A percentile compares a stretch with the other conserved stretches of the same genome.
Evolutionary conservation across 2,797 vertebrate genomes (phyloP).

Genomic region (Octomys mimax): DNA sequence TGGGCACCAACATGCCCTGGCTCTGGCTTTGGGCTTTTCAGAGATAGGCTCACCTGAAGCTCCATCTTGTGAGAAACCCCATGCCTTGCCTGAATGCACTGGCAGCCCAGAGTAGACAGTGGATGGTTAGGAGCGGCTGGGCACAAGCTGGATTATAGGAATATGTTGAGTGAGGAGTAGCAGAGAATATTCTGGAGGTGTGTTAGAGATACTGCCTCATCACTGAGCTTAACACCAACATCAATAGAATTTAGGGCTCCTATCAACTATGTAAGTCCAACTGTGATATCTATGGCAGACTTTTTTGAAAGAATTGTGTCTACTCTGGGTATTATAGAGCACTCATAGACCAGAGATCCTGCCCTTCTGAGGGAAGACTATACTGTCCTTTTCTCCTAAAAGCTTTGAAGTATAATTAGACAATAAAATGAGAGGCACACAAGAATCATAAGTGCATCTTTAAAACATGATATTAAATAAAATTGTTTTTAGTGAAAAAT

Average conservation of each 20-base stretch:
- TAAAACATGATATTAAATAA: neutral
- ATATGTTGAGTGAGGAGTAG: neutral
- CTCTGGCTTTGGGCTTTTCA: neutral
- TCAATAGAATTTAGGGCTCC: neutral
- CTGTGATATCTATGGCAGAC: neutral
- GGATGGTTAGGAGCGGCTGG: neutral
- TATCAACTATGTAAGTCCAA: neutral
- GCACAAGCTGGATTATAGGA: neutral
- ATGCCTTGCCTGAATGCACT: neutral
- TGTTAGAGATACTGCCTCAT: constrained; percentile 14
- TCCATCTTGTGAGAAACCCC: neutral
- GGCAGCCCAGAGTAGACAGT: neutral
- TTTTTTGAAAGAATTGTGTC: constrained; percentile 5
- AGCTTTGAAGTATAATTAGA: constrained; percentile 15
- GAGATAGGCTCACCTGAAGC: neutral
- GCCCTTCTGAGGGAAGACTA: neutral
- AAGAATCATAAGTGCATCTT: neutral
- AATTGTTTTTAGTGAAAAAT: constrained; percentile 43
- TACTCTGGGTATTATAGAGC: neutral
- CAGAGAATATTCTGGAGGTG: neutral
- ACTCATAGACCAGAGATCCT: neutral
- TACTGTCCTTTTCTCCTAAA: neutral
- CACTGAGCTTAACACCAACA: neutral
- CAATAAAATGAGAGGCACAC: neutral
- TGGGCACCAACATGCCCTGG: neutral